Conservation (phyloP, 2,113 vertebrate genomes). For the Otocyon megalotis region DNA sequence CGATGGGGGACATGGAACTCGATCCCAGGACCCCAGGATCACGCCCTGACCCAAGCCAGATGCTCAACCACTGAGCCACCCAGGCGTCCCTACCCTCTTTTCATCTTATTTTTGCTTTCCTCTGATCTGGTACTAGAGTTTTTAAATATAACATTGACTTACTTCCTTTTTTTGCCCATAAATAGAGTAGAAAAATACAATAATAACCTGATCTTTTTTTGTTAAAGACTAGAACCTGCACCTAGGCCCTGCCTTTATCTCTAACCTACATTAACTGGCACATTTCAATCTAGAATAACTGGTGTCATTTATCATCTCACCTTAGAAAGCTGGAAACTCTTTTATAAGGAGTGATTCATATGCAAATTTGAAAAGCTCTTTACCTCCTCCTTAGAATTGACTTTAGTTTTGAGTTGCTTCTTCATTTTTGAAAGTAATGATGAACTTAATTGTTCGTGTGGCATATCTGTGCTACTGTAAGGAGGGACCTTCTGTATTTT, state of each 20-base stretch:
- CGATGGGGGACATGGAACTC: too few relatives aligned
- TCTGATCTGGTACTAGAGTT: constrained; percentile 46
- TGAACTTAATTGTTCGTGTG: constrained; percentile 27
- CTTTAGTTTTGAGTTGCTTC: constrained; percentile 54
- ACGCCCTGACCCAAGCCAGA: too few relatives aligned
- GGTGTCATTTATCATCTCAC: neutral
- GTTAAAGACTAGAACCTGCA: neutral
- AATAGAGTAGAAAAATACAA: constrained; percentile 29
- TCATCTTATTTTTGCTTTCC: constrained; percentile 71
- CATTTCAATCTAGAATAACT: neutral
- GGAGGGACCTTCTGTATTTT: neutral
- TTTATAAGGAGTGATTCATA: constrained; percentile 66
- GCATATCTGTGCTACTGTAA: neutral
- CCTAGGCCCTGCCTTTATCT: neutral
- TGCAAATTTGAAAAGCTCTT: constrained; percentile 47
- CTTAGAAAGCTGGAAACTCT: constrained; percentile 38
- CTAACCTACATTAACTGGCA: neutral
- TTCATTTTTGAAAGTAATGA: constrained; percentile 32
- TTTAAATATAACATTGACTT: neutral
- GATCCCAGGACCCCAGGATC: too few relatives aligned
- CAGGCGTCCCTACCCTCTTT: too few relatives aligned
- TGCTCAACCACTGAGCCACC: too few relatives aligned
- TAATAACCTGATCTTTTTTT: neutral
- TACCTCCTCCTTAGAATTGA: constrained; percentile 13
- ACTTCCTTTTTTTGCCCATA: neutral